Evolutionary conservation across 2,888 invertebrate species (phyloP), one percentile per base, ranked within the genome.

Genomic region (Dione vanillae): DNA sequence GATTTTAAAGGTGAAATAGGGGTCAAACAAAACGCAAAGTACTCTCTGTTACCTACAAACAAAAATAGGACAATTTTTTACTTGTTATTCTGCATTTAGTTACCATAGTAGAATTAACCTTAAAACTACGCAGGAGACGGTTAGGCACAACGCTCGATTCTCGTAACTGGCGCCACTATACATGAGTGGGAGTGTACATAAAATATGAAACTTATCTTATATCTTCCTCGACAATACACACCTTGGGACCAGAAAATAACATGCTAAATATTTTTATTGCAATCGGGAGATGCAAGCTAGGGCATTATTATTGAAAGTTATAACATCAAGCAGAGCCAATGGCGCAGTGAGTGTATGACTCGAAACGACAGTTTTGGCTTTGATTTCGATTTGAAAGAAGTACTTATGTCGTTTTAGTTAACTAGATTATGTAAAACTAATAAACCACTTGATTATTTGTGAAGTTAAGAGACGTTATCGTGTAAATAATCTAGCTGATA

Each of bases 151-250:
- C 64, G 49, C 64, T 64, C 14, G 49, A 16, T 2, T 37, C 49
- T 64, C 49, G 40, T 64, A 40, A 64, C 47, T 49, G 40, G 47
- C 19, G 14, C 49, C 64, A 14, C 0, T 20, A 8, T 49, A 40
- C 37, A 19, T 14, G 64, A 51, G 49, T 64, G 64, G 49, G 64
- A 37, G 37, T 35, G 40, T 51, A 49, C 64, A 19, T 64, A 61
- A 61, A 61, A 45, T 45, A 61, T 43, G n/a, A 61, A 61, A 43
- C 43, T 61, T 61, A 61, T 61, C 27, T 61, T 61, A 45, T 27
- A 61, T 45, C 61, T 45, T 27, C 45, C n/a, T 27, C 27, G 45
- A 61, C 45, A 61, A 27, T 61, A 61, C 61, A 45, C 43, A 45
- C 45, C 61, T 45, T 35, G 45, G 20, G 61, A 45, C 61, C 61